Percentiles rank a stretch among this genome's conserved stretches.
Conservation (phyloP, 2,797 vertebrate species). For the Tauraco hartlaubi region DNA sequence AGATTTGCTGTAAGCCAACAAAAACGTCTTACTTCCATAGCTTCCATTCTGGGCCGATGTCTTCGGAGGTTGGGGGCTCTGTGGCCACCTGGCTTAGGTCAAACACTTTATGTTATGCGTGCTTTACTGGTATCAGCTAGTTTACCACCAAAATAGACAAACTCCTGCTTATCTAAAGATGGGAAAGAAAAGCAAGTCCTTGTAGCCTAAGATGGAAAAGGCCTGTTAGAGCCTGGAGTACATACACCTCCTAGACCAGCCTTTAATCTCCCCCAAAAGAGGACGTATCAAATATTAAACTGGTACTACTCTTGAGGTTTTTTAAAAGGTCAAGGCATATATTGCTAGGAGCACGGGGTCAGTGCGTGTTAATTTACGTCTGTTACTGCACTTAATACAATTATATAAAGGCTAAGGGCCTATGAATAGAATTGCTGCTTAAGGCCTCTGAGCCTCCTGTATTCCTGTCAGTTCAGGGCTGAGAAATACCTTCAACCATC, state of each 20-base stretch:
- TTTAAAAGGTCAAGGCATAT: conserved; percentile 7
- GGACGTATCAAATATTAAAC: neutral
- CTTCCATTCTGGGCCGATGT: neutral
- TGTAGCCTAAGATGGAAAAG: neutral
- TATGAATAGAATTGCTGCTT: conserved; percentile 52
- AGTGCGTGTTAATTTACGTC: conserved; percentile 40
- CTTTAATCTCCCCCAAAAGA: conserved; percentile 26
- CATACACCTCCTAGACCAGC: neutral
- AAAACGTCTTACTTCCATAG: neutral
- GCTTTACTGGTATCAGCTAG: neutral
- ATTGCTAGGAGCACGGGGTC: neutral
- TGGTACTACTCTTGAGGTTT: conserved; percentile 18
- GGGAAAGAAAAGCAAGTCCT: neutral
- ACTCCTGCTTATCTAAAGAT: neutral
- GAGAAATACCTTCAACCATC: conserved; percentile 51
- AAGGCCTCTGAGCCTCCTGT: conserved; percentile 53
- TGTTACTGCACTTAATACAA: conserved; percentile 46
- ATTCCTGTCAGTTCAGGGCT: conserved; percentile 32
- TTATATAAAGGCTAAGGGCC: conserved; percentile 63
- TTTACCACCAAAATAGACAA: neutral
- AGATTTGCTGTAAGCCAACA: conserved; percentile 3
- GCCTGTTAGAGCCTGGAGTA: neutral
- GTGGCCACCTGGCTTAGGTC: neutral
- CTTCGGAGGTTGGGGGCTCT: neutral
- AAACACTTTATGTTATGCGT: neutral